phyloP scores from a whole-genome alignment of 2,113 vertebrate species.

The Stegastes partitus region DNA sequence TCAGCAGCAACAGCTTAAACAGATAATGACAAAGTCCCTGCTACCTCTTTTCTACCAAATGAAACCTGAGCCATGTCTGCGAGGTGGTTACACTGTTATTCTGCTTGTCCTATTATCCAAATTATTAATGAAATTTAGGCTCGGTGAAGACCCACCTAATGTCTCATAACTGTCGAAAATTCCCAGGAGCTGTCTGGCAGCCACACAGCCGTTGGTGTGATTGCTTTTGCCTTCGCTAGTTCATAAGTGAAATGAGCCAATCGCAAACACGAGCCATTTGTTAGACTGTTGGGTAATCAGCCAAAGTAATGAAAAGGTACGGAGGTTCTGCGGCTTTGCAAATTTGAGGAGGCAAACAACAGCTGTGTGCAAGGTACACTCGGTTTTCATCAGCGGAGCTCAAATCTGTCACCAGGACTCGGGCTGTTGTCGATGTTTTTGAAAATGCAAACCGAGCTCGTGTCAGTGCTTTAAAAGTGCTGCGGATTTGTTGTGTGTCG shows the following conservation, averaged over 20 bases:
- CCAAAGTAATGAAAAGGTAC: conserved; percentile 51
- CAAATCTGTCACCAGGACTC: conserved; percentile 6
- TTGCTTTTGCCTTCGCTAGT: conserved; percentile 46
- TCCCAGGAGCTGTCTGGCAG: conserved; percentile 27
- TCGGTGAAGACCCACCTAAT: not conserved
- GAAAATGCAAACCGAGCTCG: not conserved
- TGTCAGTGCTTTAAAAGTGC: not conserved
- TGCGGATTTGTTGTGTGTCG: not conserved
- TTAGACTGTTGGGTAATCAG: conserved; percentile 60
- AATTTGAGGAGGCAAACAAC: conserved; percentile 32
- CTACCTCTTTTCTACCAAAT: too few relatives aligned
- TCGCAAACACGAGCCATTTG: conserved; percentile 49
- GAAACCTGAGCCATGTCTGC: not conserved
- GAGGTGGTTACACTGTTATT: not conserved
- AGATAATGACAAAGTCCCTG: too few relatives aligned
- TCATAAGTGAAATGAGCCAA: conserved; percentile 64
- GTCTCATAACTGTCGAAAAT: conserved; percentile 17
- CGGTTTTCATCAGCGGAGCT: not conserved
- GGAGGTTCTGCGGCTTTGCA: conserved; percentile 1
- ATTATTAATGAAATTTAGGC: conserved; percentile 15
- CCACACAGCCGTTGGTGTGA: conserved; percentile 26
- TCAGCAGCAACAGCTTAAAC: too few relatives aligned
- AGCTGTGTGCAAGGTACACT: conserved; percentile 9
- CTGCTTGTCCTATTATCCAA: conserved; percentile 6
- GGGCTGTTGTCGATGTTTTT: not conserved